Base-by-base conservation (phyloP, 2,797 vertebrate species). In the Malacoraja senta region DNA sequence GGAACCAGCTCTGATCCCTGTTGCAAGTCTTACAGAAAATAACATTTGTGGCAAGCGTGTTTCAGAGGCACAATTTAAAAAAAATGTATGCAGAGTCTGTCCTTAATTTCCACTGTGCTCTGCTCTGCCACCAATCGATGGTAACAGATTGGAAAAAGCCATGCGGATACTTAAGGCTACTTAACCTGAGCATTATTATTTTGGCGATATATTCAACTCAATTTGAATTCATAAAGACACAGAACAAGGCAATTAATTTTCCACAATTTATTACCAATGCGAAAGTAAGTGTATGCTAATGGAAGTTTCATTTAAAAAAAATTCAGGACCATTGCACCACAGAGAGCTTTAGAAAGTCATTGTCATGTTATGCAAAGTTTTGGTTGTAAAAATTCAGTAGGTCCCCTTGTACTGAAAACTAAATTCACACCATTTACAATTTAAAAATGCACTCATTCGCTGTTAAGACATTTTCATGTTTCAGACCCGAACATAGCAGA, bases 201-300 rank as follows among this genome's bases (percentile, higher is more conserved):
- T 65, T 35, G n/a, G 19, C 21, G 63, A 88, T 32, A 8, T 35
- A 65, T 86, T 86, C 35, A 74, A 76, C 13, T 91, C 35, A 44
- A 76, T 58, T 76, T 58, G 10, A 92, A 74, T 92, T 92, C 71
- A 92, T 38, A 92, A 95, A 95, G 94, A 94, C 94, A 95, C 95
- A 94, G 93, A 91, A 93, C 94, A 93, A 94, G 95, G 97, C 96
- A 95, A 99, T 98, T 98, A 97, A 98, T 98, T 98, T 99, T 92
- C 90, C 90, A 99, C 99, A 99, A 99, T 99, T 99, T 99, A 99
- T 99, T 99, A 98, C 98, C 98, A 98, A 92, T 92, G 90, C 71
- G 53, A 92, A 92, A 76, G 97, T 99, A 99, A 99, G 98, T 97
- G 96, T 97, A 97, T 97, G 97, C 98, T 98, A 97, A 98, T 98